phyloP scores from a whole-genome alignment of 2,888 invertebrate genomes.

The Eupeodes luniger region DNA sequence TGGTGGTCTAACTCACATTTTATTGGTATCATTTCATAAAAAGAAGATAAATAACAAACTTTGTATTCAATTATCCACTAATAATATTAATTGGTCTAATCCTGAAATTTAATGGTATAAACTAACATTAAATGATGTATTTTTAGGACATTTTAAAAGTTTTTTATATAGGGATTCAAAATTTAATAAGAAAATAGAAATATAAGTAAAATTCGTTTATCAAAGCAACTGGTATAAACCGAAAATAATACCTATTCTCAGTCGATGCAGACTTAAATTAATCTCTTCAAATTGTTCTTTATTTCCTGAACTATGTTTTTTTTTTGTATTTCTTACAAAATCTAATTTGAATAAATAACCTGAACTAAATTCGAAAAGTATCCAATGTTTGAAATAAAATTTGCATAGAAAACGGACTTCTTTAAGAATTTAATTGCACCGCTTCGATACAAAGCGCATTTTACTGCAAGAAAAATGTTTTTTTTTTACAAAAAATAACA shows the following conservation, averaged over 20 bases:
- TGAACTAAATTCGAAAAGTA: slow-evolving; percentile 67
- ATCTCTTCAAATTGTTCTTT: background rate
- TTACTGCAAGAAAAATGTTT: slow-evolving; percentile 34
- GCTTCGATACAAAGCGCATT: slow-evolving; percentile 51
- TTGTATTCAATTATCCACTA: too few relatives aligned
- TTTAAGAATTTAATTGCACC: slow-evolving; percentile 68
- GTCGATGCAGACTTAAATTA: background rate
- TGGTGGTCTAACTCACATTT: too few relatives aligned
- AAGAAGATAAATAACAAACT: too few relatives aligned
- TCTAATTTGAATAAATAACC: slow-evolving; percentile 73
- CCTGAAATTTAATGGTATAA: too few relatives aligned
- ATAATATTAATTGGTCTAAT: too few relatives aligned
- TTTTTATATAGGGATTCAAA: too few relatives aligned
- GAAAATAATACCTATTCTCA: too few relatives aligned
- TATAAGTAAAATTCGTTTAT: too few relatives aligned
- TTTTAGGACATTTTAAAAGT: too few relatives aligned
- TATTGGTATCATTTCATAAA: too few relatives aligned
- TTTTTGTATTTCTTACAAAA: background rate
- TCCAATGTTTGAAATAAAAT: slow-evolving; percentile 47
- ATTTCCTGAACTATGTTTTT: background rate
- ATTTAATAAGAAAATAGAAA: too few relatives aligned
- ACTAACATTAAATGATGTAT: too few relatives aligned
- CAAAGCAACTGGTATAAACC: background rate
- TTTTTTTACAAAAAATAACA: slow-evolving; percentile 23
- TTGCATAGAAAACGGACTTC: slow-evolving; percentile 75